Conservation (phyloP, 2,888 invertebrate species). For the Phytoseiulus persimilis region DNA sequence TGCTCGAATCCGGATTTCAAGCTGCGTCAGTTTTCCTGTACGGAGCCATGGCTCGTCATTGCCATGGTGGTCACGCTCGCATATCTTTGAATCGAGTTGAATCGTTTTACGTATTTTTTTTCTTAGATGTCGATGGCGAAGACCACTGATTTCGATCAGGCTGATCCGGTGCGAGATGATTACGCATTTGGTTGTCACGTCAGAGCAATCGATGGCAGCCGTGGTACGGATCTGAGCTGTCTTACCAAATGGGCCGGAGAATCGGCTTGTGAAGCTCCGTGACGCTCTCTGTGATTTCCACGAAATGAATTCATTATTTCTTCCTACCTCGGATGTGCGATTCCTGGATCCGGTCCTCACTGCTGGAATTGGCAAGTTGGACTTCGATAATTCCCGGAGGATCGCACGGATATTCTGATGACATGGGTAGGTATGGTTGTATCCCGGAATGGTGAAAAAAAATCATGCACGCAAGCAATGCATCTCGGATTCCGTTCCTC, state of each 20-base stretch:
- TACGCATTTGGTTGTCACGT: background rate
- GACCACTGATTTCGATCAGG: background rate
- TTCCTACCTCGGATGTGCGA: no score
- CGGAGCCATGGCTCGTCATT: background rate
- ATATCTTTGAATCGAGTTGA: background rate
- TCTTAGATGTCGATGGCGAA: background rate
- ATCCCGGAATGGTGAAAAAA: no score
- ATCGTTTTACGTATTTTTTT: background rate
- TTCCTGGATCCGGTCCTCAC: no score
- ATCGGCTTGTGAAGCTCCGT: no score
- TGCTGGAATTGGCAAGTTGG: no score
- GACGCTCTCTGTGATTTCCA: no score
- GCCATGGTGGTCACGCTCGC: background rate
- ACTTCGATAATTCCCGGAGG: no score
- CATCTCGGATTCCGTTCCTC: no score
- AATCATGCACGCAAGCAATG: no score
- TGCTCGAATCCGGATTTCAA: background rate
- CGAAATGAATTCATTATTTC: no score
- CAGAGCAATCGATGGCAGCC: background rate
- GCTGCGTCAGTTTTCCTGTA: background rate
- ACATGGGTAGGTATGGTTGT: no score
- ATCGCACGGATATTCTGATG: no score
- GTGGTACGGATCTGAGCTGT: background rate
- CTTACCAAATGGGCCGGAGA: background rate
- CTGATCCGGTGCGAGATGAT: background rate